Percentiles rank a stretch among this genome's conserved stretches.
Evolutionary conservation across 2,113 vertebrate genomes (phyloP).

Genomic region (Colius striatus): DNA sequence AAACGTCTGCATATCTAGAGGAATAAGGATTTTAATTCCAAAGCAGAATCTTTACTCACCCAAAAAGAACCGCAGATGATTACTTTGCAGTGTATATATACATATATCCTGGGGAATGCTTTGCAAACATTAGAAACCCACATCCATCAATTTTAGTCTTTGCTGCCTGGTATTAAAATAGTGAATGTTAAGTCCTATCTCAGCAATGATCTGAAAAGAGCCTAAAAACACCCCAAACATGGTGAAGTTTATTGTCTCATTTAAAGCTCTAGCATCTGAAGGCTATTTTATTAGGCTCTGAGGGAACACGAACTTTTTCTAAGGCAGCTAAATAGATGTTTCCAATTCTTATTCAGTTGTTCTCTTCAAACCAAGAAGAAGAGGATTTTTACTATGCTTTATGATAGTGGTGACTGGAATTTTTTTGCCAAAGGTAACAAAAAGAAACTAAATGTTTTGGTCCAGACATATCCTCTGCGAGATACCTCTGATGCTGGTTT

Average conservation of each 20-base stretch:
- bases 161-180: background rate
- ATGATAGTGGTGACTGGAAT: background rate
- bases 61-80: background rate
- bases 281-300: background rate
- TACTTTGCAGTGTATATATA: too few species aligned
- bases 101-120: background rate
- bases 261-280: background rate
- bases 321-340: background rate
- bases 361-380: background rate
- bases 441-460: background rate
- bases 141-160: background rate
- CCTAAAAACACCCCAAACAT: background rate
- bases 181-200: background rate
- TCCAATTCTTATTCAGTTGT: background rate
- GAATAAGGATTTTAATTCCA: background rate
- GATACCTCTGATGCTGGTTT: background rate
- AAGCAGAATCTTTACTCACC: background rate
- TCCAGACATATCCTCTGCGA: background rate
- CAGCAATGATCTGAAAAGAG: background rate
- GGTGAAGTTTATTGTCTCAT: background rate
- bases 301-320: background rate
- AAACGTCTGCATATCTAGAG: background rate
- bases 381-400: background rate
- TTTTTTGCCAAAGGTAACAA: background rate
- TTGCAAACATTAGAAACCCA: background rate